Conservation (phyloP, 2,888 invertebrate genomes). For the Cephus nigrinus region DNA sequence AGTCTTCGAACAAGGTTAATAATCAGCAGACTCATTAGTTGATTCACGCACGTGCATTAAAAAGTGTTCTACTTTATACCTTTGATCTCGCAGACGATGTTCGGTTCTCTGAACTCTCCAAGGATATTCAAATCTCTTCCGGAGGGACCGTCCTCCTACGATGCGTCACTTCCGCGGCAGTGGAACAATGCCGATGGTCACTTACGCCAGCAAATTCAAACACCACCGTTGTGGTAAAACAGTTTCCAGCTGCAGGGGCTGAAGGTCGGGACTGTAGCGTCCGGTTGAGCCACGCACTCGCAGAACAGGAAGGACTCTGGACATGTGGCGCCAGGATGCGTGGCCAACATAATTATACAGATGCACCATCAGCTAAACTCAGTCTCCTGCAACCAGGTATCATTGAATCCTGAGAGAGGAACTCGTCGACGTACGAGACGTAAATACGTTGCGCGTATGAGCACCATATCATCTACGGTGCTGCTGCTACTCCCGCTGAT, state of each 20-base stretch:
- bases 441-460: conserved; percentile 9
- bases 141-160: conserved; percentile 58
- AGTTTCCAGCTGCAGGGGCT: conserved; percentile 56
- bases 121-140: conserved; percentile 60
- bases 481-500: conserved; percentile 1
- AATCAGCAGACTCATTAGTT: not conserved
- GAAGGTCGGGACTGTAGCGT: conserved; percentile 63
- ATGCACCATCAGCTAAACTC: conserved; percentile 61
- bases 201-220: conserved; percentile 58
- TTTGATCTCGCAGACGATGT: conserved; percentile 50
- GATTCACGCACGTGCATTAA: not conserved
- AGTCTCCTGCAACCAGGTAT: conserved; percentile 64
- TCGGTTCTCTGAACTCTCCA: conserved; percentile 60
- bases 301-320: conserved; percentile 63
- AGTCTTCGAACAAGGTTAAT: conserved; percentile 56
- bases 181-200: conserved; percentile 63
- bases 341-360: conserved; percentile 55
- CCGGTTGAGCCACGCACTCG: conserved; percentile 55
- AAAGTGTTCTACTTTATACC: not conserved
- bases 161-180: conserved; percentile 56
- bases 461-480: not conserved
- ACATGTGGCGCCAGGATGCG: conserved; percentile 59
- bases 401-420: conserved; percentile 49
- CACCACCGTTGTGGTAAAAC: conserved; percentile 59
- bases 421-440: conserved; percentile 9